Base-by-base conservation (phyloP, 2,888 invertebrate genomes). In the Ectemnius lituratus region DNA sequence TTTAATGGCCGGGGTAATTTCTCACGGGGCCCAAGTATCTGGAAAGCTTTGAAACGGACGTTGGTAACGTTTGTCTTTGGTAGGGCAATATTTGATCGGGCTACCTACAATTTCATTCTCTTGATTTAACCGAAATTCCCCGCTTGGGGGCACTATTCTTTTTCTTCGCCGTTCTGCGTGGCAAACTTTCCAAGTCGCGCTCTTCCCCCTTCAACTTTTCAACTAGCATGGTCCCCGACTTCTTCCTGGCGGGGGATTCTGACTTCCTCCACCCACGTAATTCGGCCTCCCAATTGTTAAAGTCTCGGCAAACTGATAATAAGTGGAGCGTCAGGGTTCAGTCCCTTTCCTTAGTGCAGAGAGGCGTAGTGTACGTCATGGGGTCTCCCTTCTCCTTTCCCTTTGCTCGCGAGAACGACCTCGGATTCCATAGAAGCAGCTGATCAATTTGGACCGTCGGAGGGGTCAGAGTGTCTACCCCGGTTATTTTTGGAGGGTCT, bases 401-500 rank as follows among this genome's bases (percentile, higher is more conserved):
- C 13, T 13, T 52, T 13, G 52, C 52, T 6, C 52, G 11, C 52
- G 52, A 52, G 52, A 52, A 52, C 14, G 52, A 52, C 52, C 52
- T 52, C 52, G 52, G 68, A 75, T 76, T 80, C 75, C 71, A 63
- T 20, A 61, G 77, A 77, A 73, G 80, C 75, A 75, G 75, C 80
- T 73, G 80, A 80, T 80, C 73, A 67, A 67, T 65, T 70, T 65
- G 65, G 61, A 52, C 49, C 27, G 62, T n/a, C 18, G 58, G 18
- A 28, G 62, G 67, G 75, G 61, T 77, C 73, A 62, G 27, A 59
- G 71, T 57, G 73, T 80, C 80, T 80, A 80, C 52, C 73, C 58
- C 6, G 75, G 80, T 72, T 80, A 80, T 80, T 80, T 80, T 73
- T 45, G 75, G 80, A 46, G 13, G 61, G 45, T 64, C 57, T 62